Evolutionary conservation across 2,113 vertebrate species (phyloP), one percentile per base, ranked within the genome.

Genomic region (Phrynosoma platyrhinos): DNA sequence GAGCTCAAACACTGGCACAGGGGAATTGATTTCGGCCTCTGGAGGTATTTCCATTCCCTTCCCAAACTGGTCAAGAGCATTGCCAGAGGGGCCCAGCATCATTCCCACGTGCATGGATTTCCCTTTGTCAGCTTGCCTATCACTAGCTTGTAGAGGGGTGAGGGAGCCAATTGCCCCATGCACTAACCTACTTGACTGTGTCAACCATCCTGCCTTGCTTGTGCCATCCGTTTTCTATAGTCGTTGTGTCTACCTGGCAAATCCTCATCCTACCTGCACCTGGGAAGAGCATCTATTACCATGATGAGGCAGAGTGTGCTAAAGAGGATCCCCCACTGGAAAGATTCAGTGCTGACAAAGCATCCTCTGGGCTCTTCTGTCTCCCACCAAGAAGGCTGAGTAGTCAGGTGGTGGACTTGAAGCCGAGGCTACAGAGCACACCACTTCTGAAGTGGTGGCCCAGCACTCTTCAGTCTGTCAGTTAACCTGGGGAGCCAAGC

Each of bases 41-140:
- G 69, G 20, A 62, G 30, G 47, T 32, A 71, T 69, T 62, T 30
- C 36, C 32, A 66, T 47, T 36, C 68, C 55, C 55, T 82, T 72
- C 36, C 18, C 36, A 72, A 12, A 21, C 76, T 23, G 14, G 30
- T 47, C 21, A 32, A 25, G 13, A 79, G 13, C 42, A 14, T 40
- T n/a, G 27, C 69, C 53, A 47, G 55, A 74, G 86, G 53, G 36
- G 55, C 36, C 36, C 36, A 64, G 69, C 53, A 32, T 55, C 14
- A 14, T 78, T 40, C n/a, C 47, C 74, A 20, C 52, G 23, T 83
- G 87, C 87, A 88, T 78, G 87, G 80, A 88, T 77, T 78, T 69
- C 42, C 42, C 72, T 40, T 66, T 58, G 55, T 66, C 78, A 85
- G 79, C 55, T 85, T 76, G 71, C n/a, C n/a, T 40, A 16, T 76